These are phyloP conservation scores for Cecropterus lyciades DNA, from an alignment of 1,140 invertebrate genomes.

Conservation along the genomic window DNA sequence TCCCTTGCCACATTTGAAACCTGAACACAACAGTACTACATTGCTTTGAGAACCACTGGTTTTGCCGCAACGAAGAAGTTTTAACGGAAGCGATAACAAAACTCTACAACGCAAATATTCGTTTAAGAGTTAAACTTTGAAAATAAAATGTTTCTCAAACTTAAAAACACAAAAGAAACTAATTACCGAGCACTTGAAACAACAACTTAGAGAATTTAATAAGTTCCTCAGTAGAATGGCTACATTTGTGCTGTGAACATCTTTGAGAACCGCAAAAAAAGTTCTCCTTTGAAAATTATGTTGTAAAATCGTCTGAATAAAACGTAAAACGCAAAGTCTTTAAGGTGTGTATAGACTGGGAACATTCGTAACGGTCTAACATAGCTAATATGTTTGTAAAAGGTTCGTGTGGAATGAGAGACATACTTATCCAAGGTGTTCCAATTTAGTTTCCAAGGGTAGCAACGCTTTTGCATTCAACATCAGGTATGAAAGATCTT, in stretches of 20 bases:
- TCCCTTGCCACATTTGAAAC: too few species aligned
- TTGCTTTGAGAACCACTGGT: too few species aligned
- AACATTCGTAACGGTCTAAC: too few species aligned
- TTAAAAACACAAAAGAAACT: conserved; percentile 23
- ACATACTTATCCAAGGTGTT: too few species aligned
- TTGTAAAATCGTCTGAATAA: conserved; percentile 5
- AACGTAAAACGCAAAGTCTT: conserved; percentile 13
- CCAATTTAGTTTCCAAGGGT: too few species aligned
- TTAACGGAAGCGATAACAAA: background rate
- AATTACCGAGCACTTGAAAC: conserved; percentile 21
- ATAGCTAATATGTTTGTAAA: too few species aligned
- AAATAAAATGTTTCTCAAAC: conserved; percentile 12
- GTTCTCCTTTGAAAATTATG: conserved; percentile 8
- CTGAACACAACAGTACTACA: too few species aligned
- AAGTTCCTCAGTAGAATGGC: conserved; percentile 18
- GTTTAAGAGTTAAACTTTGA: background rate
- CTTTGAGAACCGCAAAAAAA: conserved; percentile 22
- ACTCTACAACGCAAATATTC: background rate
- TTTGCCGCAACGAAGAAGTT: too few species aligned
- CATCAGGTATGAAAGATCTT: too few species aligned
- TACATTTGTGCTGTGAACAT: conserved; percentile 15
- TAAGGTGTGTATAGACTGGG: background rate
- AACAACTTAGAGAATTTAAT: conserved; percentile 26
- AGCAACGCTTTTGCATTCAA: too few species aligned
- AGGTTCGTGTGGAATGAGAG: too few species aligned